Percentiles rank a stretch among this genome's conserved stretches.
phyloP scores from a whole-genome alignment of 2,113 vertebrate species.

The Sylvilagus bachmani region DNA sequence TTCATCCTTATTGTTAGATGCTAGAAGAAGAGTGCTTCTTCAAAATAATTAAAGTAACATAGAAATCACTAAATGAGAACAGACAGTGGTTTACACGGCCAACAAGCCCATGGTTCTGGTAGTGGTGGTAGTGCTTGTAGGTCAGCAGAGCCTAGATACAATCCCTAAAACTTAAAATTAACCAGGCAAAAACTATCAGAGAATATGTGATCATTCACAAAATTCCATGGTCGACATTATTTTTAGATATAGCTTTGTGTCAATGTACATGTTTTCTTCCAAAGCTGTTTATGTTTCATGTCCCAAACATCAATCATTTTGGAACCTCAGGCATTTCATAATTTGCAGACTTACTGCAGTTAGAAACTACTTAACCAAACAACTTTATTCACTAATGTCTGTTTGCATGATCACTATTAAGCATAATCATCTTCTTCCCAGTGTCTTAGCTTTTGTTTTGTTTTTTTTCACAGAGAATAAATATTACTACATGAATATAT shows the following conservation, averaged over 20 bases:
- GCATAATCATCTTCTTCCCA: not conserved
- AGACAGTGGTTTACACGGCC: not conserved
- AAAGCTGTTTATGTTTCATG: not conserved
- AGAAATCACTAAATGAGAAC: not conserved
- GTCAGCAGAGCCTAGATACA: not conserved
- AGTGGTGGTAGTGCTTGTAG: not conserved
- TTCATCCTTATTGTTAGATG: not conserved
- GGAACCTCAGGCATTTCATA: not conserved
- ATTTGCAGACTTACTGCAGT: not conserved
- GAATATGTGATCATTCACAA: not conserved
- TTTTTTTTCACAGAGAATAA: not conserved
- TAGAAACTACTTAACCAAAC: not conserved
- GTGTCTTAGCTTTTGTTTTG: not conserved
- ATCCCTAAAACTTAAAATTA: not conserved
- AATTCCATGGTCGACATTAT: not conserved
- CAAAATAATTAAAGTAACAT: slow-evolving; percentile 8
- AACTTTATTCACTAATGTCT: not conserved
- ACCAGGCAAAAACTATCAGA: not conserved
- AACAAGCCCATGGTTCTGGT: not conserved
- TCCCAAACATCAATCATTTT: not conserved
- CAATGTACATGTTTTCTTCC: not conserved
- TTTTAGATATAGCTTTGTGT: not conserved
- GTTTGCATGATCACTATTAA: not conserved
- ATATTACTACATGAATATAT: not conserved
- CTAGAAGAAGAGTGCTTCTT: slow-evolving; percentile 13